Percentiles rank a stretch among this genome's conserved stretches.
Evolutionary conservation across 2,888 invertebrate genomes (phyloP).

Genomic region (Mythimna albipuncta): DNA sequence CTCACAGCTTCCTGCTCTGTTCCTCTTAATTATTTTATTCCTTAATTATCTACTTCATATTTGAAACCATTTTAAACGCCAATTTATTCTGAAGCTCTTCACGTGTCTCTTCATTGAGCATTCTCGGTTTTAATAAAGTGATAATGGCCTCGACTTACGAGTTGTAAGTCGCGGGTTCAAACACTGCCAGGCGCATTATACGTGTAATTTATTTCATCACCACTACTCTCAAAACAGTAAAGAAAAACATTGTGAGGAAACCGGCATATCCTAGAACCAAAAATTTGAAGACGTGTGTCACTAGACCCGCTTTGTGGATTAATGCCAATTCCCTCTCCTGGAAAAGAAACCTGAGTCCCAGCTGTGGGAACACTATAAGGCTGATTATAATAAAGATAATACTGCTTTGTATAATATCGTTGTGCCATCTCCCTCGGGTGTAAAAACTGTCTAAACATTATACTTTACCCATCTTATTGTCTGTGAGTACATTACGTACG

Average conservation of each 20-base stretch:
- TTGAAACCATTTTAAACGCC: neutral
- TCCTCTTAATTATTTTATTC: constrained; percentile 5
- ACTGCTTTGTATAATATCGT: neutral
- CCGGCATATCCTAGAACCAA: no score
- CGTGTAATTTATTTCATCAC: no score
- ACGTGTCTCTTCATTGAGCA: constrained; percentile 25
- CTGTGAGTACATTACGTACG: neutral
- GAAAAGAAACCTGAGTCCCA: no score
- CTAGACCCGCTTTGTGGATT: no score
- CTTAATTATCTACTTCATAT: constrained; percentile 13
- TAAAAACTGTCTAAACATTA: neutral
- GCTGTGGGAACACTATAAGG: no score
- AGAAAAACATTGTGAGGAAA: no score
- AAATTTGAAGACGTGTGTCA: no score
- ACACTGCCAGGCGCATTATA: no score
- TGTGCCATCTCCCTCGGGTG: neutral
- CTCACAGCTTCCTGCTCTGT: constrained; percentile 14
- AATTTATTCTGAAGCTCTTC: neutral
- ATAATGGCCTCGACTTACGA: neutral
- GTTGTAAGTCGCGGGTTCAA: no score
- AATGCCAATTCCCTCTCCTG: no score
- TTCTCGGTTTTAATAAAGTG: constrained; percentile 15
- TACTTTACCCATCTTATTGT: neutral
- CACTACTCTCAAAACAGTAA: no score
- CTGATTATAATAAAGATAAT: no score